phyloP scores from a whole-genome alignment of 2,888 invertebrate genomes.

The Andricus curvator region DNA sequence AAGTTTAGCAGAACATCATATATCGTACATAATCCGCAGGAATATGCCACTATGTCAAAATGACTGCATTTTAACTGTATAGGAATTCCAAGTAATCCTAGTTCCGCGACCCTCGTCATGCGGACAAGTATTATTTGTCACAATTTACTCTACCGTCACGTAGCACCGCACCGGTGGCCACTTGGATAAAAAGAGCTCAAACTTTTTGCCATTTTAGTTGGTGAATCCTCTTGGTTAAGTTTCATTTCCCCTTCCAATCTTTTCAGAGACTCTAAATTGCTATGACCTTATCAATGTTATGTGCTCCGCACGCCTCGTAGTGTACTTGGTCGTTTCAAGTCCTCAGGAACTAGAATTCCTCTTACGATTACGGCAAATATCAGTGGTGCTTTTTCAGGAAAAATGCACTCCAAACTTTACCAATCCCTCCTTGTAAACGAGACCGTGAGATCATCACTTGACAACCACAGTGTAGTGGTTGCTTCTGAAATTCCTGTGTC shows the following conservation, averaged over 20 bases:
- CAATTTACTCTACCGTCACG: not conserved
- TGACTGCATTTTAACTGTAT: not conserved
- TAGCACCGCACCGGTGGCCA: not conserved
- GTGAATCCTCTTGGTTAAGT: not conserved
- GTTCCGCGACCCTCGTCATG: not conserved
- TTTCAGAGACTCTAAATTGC: constrained; percentile 6
- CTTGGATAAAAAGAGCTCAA: constrained; percentile 6
- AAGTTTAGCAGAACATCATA: not conserved
- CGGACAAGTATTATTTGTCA: constrained; percentile 8
- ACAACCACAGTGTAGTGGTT: constrained; percentile 25
- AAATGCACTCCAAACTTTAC: constrained; percentile 21
- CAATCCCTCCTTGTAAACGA: constrained; percentile 26
- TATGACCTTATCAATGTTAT: constrained; percentile 21
- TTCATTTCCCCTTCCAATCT: constrained; percentile 1
- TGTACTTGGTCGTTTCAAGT: not conserved
- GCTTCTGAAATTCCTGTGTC: constrained; percentile 37
- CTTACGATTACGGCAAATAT: not conserved
- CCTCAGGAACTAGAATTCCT: not conserved
- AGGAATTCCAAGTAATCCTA: constrained; percentile 12
- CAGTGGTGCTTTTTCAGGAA: not conserved
- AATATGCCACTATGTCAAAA: constrained; percentile 6
- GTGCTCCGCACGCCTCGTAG: not conserved
- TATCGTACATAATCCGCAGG: not conserved
- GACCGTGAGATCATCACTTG: constrained; percentile 26
- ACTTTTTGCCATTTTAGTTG: constrained; percentile 20